Base-by-base conservation (phyloP, 2,113 vertebrate species). In the Rhinolophus ferrumequinum region DNA sequence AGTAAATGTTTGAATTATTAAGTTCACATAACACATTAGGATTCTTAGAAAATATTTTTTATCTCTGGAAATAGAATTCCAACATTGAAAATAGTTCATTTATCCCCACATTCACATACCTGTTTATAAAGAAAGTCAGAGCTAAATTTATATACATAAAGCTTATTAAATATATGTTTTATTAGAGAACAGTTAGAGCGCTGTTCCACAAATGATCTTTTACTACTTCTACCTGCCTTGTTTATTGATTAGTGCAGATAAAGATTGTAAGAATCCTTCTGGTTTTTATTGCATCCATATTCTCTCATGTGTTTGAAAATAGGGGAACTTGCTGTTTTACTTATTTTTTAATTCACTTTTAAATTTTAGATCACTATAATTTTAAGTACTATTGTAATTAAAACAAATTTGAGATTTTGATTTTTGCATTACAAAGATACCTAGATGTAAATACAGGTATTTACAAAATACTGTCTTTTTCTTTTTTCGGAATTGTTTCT, bases 1-100 rank as follows among this genome's bases (percentile, higher is more conserved):
- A 88, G 41, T 94, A 41, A 94, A 87, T 89, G 6, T 96, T 73
- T 75, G 47, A 64, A 81, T 84, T 93, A 82, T 58, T 92, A 81
- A 77, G 38, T 95, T 94, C 35, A 73, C n/a, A 56, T 93, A 88
- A 84, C 54, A 0, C 19, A 76, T 41, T 91, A n/a, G 9, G 60
- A 84, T 89, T 87, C 28, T 86, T 92, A 83, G 70, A 83, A 93
- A 90, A 52, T 54, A 67, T 30, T 87, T 94, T 94, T 96, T 90
- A 91, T n/a, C 60, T 35, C 22, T 94, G 38, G 91, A 93, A 96
- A 90, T 81, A 69, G 33, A 90, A 81, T 93, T 95, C 83, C 86
- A 12, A 73, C 76, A 77, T 50, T 83, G 33, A 86, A 88, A 96
- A 87, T 18, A 76, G 21, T 92, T 84, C 2, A 67, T 94, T 86